Evolutionary conservation across 2,888 invertebrate species (phyloP).

Genomic region (Cephus pygmeus): DNA sequence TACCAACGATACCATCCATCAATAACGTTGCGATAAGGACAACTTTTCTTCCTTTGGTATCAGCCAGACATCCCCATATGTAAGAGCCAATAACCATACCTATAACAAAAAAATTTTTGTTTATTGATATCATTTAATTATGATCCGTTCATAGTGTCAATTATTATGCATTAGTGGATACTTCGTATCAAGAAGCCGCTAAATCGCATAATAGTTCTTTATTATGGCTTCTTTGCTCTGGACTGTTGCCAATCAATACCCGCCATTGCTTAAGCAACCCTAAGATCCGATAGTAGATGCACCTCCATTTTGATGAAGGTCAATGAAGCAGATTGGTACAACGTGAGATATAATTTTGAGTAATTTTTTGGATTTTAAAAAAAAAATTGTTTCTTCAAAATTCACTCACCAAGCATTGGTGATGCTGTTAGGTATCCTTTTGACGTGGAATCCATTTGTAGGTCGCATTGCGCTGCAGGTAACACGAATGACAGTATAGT

Average conservation of each 20-base stretch:
- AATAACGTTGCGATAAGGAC: slow-evolving; percentile 80
- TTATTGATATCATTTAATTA: background rate
- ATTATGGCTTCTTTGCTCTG: slow-evolving; percentile 25
- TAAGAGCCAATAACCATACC: slow-evolving; percentile 87
- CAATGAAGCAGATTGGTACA: no score
- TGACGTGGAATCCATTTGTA: slow-evolving; percentile 63
- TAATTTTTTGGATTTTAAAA: background rate
- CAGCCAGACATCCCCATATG: slow-evolving; percentile 87
- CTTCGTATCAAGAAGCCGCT: slow-evolving; percentile 23
- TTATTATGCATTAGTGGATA: background rate
- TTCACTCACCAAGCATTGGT: slow-evolving; percentile 62
- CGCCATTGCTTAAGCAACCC: background rate
- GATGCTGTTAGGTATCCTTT: slow-evolving; percentile 66
- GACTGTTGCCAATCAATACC: slow-evolving; percentile 23
- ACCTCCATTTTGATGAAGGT: no score
- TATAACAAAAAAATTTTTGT: slow-evolving; percentile 44
- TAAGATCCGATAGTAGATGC: background rate
- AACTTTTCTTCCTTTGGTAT: slow-evolving; percentile 82
- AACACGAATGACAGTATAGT: slow-evolving; percentile 69
- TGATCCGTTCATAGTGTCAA: background rate
- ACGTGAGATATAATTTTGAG: no score
- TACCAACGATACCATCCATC: slow-evolving; percentile 79
- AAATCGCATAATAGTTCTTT: slow-evolving; percentile 22
- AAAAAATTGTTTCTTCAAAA: background rate
- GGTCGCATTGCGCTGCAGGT: slow-evolving; percentile 68